Percentiles rank a stretch among this genome's conserved stretches.
These are phyloP conservation scores for Delichon dasypus DNA, from an alignment of 2,797 vertebrate species.

Conservation along the genomic window DNA sequence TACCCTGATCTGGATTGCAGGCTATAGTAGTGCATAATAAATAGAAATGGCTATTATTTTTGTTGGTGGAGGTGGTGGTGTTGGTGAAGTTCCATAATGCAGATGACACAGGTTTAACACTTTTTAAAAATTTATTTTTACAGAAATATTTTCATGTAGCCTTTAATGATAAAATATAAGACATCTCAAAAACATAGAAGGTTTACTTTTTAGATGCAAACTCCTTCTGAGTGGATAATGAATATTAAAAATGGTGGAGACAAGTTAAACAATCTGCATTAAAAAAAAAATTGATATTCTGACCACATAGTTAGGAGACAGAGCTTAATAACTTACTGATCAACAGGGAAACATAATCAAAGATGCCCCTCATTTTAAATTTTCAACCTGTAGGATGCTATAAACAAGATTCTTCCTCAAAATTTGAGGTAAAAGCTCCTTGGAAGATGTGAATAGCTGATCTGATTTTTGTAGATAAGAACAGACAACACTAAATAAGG, in stretches of 20 bases:
- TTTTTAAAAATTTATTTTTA: neutral
- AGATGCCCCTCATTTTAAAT: neutral
- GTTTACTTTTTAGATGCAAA: neutral
- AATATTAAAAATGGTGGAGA: neutral
- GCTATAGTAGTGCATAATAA: conserved; percentile 47
- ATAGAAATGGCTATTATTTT: conserved; percentile 23
- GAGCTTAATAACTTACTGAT: neutral
- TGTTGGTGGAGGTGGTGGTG: neutral
- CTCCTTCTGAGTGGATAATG: neutral
- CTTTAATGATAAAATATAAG: neutral
- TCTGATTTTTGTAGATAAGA: neutral
- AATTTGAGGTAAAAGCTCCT: neutral
- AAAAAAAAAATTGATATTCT: neutral
- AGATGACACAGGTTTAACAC: neutral
- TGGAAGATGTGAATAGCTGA: neutral
- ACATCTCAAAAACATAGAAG: neutral
- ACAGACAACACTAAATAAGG: neutral
- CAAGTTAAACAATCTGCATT: neutral
- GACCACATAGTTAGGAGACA: neutral
- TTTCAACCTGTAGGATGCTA: neutral
- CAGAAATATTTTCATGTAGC: neutral
- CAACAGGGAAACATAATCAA: neutral
- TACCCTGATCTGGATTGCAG: conserved; percentile 54
- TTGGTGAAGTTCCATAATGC: conserved; percentile 8
- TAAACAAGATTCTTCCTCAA: neutral